Conservation (phyloP, 2,888 invertebrate species). For the Calliopum simillimum region DNA sequence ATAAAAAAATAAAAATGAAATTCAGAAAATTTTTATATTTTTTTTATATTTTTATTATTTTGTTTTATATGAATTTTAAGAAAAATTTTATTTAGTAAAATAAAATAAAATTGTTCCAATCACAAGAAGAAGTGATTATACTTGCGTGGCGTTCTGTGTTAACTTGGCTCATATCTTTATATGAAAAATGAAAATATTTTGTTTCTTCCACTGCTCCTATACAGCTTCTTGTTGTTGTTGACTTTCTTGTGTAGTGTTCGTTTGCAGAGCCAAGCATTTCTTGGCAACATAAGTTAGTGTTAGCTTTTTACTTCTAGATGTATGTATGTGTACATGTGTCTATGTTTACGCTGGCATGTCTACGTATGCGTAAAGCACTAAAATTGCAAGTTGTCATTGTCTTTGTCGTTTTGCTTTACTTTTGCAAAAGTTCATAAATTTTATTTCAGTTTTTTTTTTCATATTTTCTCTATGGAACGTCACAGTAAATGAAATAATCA, state of each 20-base stretch:
- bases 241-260: too few species aligned
- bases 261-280: background rate
- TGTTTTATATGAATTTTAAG: too few species aligned
- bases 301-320: background rate
- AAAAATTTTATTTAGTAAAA: background rate
- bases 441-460: background rate
- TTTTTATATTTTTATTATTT: too few species aligned
- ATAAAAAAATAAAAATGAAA: background rate
- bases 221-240: background rate
- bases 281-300: background rate
- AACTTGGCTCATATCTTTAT: background rate
- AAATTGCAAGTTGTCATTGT: background rate
- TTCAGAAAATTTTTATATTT: too few species aligned
- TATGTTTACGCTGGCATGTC: too few species aligned
- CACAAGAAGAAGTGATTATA: background rate
- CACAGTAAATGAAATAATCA: constrained; percentile 1
- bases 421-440: constrained; percentile 1
- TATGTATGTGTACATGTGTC: too few species aligned
- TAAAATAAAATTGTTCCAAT: constrained; percentile 6
- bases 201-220: background rate
- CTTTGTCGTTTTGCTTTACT: background rate
- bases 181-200: background rate
- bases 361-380: too few species aligned
- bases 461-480: background rate
- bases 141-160: too few species aligned